A percentile compares a stretch with the other conserved stretches of the same genome.
Conservation (phyloP, 2,113 vertebrate genomes). For the Mormoops blainvillei region DNA sequence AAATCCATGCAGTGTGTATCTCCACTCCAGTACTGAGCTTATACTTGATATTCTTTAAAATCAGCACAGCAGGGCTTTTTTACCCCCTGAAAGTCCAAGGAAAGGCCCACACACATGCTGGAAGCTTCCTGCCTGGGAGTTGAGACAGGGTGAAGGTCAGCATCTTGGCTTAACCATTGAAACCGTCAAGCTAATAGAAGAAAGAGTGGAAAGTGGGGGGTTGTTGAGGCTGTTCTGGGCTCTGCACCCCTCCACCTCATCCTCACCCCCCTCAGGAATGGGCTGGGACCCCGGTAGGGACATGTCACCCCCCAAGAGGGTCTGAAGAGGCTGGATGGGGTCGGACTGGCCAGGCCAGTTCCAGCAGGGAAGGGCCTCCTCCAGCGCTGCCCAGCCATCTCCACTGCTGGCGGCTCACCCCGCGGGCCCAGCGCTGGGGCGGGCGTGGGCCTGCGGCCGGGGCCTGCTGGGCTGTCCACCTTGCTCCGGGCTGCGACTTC, state of each 20-base stretch:
- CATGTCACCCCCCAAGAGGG: not conserved
- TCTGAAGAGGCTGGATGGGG: not conserved
- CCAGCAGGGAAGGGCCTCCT: not conserved
- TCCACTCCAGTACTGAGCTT: not conserved
- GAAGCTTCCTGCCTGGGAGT: not conserved
- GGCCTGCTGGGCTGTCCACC: not conserved
- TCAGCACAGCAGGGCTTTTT: not conserved
- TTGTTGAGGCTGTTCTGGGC: not conserved
- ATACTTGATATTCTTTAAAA: not conserved
- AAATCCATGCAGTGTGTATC: not conserved
- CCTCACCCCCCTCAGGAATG: not conserved
- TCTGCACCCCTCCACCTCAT: not conserved
- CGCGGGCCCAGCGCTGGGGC: not conserved
- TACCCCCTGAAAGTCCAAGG: not conserved
- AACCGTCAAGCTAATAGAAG: not conserved
- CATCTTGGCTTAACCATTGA: not conserved
- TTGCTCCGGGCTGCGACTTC: not conserved
- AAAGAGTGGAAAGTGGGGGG: not conserved
- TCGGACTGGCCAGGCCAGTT: not conserved
- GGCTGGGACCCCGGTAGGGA: not conserved
- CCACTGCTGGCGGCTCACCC: fast-evolving
- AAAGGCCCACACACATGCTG: not conserved
- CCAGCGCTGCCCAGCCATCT: not conserved
- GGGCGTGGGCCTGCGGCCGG: not conserved
- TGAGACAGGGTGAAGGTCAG: not conserved